Percentiles rank a stretch among this genome's conserved stretches.
phyloP scores from a whole-genome alignment of 2,888 invertebrate genomes.

The Ennomos quercinarius region DNA sequence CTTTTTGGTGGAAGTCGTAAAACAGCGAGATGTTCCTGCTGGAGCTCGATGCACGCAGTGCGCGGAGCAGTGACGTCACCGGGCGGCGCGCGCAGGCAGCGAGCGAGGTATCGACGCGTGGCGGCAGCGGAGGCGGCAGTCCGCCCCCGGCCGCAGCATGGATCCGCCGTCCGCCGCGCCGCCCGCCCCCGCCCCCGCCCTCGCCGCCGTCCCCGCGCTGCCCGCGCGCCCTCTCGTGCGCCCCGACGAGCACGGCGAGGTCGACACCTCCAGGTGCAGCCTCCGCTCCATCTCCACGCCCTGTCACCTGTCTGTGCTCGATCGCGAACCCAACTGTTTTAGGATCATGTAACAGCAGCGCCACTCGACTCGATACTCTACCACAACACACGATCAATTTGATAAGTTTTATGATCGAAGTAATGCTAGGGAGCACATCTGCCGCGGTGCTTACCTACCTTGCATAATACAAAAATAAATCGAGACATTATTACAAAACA shows the following conservation, averaged over 20 bases:
- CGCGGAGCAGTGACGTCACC: conserved; percentile 15
- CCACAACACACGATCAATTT: no score
- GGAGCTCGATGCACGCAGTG: neutral
- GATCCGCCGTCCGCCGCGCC: conserved; percentile 45
- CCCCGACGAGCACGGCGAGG: conserved; percentile 93
- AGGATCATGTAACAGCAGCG: no score
- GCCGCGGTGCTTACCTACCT: no score
- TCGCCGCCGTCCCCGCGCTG: conserved; percentile 77
- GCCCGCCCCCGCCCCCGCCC: conserved; percentile 51
- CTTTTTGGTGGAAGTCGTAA: no score
- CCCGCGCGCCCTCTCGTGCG: conserved; percentile 90
- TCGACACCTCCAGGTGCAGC: conserved; percentile 90
- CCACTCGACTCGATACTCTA: no score
- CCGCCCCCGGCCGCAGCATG: conserved; percentile 59
- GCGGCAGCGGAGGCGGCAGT: conserved; percentile 44
- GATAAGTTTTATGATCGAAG: no score
- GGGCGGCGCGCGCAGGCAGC: conserved; percentile 13
- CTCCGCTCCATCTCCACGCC: conserved; percentile 1
- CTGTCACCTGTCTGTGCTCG: neutral
- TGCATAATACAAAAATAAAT: no score
- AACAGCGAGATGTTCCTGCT: neutral
- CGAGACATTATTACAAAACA: no score
- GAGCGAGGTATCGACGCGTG: conserved; percentile 34
- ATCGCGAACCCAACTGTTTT: neutral
- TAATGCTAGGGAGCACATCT: no score